phyloP scores from a whole-genome alignment of 37 sponge, comb jelly and placozoan species.

The Halichondria panicea region DNA sequence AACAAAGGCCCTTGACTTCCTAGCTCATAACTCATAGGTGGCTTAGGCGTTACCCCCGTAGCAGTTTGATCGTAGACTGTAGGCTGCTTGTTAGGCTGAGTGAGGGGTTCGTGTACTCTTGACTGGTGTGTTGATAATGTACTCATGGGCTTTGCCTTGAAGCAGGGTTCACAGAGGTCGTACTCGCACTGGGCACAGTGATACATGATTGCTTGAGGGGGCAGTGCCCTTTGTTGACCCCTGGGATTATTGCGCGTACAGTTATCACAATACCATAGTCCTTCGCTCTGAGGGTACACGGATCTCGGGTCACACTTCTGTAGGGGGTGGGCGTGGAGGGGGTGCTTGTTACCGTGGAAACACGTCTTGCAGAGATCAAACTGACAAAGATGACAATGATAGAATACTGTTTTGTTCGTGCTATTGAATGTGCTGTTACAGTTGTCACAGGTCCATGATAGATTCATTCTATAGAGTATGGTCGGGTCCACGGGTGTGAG shows the following conservation, averaged over 20 bases:
- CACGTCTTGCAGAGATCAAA: constrained; percentile 52
- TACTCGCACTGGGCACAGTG: constrained; percentile 64
- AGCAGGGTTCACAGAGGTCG: constrained; percentile 60
- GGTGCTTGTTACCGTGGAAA: constrained; percentile 61
- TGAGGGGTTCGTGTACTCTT: neutral
- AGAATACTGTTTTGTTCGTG: neutral
- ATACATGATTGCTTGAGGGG: constrained; percentile 43
- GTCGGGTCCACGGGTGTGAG: constrained; percentile 65
- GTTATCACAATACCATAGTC: constrained; percentile 69
- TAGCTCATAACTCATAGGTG: too few species aligned
- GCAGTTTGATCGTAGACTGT: too few species aligned
- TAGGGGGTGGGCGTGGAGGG: constrained; percentile 58
- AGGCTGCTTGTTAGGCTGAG: too few species aligned
- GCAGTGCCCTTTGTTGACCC: neutral
- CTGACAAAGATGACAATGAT: constrained; percentile 33
- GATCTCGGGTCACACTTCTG: constrained; percentile 20
- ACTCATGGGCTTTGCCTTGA: neutral
- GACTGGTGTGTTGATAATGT: neutral
- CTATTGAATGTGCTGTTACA: constrained; percentile 11
- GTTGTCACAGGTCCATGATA: constrained; percentile 55
- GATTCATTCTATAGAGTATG: constrained; percentile 25
- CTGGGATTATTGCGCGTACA: constrained; percentile 26
- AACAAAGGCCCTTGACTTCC: too few species aligned
- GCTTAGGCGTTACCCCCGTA: too few species aligned
- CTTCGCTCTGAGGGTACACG: constrained; percentile 48